phyloP scores from a whole-genome alignment of 2,797 vertebrate genomes.

The Gadopsis marmoratus region DNA sequence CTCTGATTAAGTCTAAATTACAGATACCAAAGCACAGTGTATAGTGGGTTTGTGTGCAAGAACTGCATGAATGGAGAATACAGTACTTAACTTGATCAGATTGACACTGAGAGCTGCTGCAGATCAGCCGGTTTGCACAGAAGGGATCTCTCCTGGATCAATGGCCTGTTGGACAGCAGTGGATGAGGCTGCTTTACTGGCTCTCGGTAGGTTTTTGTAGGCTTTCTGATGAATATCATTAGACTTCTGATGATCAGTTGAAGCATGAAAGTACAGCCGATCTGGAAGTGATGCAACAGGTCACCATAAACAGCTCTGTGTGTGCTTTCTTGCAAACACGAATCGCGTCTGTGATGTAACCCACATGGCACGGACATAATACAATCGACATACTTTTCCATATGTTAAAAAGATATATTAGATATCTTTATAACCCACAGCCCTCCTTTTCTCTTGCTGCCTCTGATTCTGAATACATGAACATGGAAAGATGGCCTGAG shows the following conservation, averaged over 20 bases:
- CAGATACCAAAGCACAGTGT: slow-evolving; percentile 9
- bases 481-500: not conserved
- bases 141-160: slow-evolving; percentile 43
- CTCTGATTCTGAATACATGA: slow-evolving; percentile 1
- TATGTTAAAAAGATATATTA: not conserved
- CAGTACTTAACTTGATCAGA: slow-evolving; percentile 38
- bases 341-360: slow-evolving; percentile 41
- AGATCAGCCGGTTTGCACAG: slow-evolving; percentile 26
- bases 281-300: slow-evolving; percentile 34
- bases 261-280: not conserved
- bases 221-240: slow-evolving; percentile 23
- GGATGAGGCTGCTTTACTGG: slow-evolving; percentile 28
- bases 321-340: not conserved
- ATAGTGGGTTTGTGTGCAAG: not conserved
- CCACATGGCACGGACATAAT: slow-evolving; percentile 16
- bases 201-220: slow-evolving; percentile 7
- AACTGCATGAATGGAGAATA: slow-evolving; percentile 34
- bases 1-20: slow-evolving; percentile 44
- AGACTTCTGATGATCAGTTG: not conserved
- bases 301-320: slow-evolving; percentile 4
- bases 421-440: not conserved
- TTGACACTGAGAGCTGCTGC: slow-evolving; percentile 40
- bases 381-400: slow-evolving; percentile 19
- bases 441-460: not conserved
- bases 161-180: slow-evolving; percentile 40